Evolutionary conservation across 2,113 vertebrate species (phyloP).

Genomic region (Proterorhinus semilunaris): DNA sequence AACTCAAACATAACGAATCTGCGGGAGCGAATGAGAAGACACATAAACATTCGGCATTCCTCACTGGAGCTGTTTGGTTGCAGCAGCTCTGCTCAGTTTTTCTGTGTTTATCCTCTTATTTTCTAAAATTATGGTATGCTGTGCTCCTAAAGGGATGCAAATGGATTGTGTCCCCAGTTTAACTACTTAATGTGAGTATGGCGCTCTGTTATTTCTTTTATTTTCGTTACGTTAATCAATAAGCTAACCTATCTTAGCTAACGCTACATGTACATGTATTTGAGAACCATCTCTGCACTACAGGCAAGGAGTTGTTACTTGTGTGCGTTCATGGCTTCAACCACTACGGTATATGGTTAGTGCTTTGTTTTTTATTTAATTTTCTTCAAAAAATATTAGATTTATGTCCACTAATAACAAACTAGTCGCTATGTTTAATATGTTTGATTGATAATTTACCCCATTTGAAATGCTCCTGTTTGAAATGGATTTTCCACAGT

Average conservation of each 20-base stretch:
- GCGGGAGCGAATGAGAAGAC: slow-evolving; percentile 26
- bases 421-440: too few relatives aligned
- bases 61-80: neutral
- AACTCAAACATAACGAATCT: slow-evolving; percentile 57
- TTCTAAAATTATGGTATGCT: neutral
- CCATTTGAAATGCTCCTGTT: neutral
- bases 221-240: neutral
- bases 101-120: neutral
- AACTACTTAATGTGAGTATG: neutral
- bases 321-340: slow-evolving; percentile 46
- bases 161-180: neutral
- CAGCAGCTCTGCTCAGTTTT: neutral
- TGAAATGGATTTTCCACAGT: slow-evolving; percentile 33
- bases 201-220: neutral
- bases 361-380: neutral
- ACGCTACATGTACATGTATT: slow-evolving; percentile 26
- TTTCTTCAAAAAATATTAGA: neutral
- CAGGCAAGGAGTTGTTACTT: neutral
- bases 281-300: slow-evolving; percentile 3
- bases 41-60: slow-evolving; percentile 46
- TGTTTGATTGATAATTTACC: too few relatives aligned
- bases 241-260: slow-evolving; percentile 23
- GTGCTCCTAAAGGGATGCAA: neutral
- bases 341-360: slow-evolving; percentile 41
- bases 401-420: neutral